A percentile compares a stretch with the other conserved stretches of the same genome.
phyloP scores from a whole-genome alignment of 1,140 invertebrate genomes.

The Brachionus rubens region DNA sequence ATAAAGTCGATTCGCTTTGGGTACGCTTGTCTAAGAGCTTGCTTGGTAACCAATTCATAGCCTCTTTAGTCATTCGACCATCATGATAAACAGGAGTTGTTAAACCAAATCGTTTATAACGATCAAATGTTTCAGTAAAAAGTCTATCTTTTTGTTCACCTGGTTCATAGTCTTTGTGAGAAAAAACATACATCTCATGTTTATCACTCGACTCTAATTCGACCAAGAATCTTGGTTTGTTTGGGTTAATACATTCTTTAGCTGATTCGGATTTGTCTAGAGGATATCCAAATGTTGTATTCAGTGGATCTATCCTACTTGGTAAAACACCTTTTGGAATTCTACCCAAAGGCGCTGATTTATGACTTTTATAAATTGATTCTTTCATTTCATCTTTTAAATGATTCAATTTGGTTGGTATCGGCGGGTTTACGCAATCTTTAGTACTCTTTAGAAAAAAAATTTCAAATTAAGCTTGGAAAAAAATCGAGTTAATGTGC shows the following conservation, averaged over 20 bases:
- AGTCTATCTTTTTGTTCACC: constrained; percentile 53
- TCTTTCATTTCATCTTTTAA: constrained; percentile 54
- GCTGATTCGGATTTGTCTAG: constrained; percentile 55
- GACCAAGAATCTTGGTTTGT: constrained; percentile 55
- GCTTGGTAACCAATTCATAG: constrained; percentile 56
- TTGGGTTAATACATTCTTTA: constrained; percentile 57
- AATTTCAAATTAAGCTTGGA: too few species aligned
- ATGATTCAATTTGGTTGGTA: constrained; percentile 55
- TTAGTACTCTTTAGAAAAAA: constrained; percentile 48
- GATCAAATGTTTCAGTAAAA: constrained; percentile 52
- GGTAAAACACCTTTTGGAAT: constrained; percentile 55
- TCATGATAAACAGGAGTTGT: constrained; percentile 57
- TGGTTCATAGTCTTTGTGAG: constrained; percentile 55
- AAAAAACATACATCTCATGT: constrained; percentile 53
- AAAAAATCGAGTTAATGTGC: too few species aligned
- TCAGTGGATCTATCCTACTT: constrained; percentile 50
- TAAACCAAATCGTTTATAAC: constrained; percentile 52
- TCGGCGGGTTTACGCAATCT: constrained; percentile 55
- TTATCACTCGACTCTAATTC: constrained; percentile 52
- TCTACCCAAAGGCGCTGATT: constrained; percentile 54
- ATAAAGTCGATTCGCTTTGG: constrained; percentile 55
- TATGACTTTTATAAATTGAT: constrained; percentile 52
- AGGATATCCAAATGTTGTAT: constrained; percentile 56
- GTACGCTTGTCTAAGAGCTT: constrained; percentile 52
- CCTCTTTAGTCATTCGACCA: constrained; percentile 51